Percentiles rank a stretch among this genome's conserved stretches.
Conservation (phyloP, 2,888 invertebrate species). For the Netelia inedita region DNA sequence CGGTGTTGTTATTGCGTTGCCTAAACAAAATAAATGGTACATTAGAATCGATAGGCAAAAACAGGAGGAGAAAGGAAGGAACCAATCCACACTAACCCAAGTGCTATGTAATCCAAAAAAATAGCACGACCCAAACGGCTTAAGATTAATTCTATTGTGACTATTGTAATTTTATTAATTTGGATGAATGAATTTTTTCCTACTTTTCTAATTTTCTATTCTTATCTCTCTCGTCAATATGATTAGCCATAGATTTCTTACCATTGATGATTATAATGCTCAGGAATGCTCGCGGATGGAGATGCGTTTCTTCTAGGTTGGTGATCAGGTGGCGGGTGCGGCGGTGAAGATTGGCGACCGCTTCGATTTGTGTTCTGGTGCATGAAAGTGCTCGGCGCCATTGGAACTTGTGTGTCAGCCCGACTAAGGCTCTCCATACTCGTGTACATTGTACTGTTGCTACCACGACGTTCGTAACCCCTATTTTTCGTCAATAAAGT, state of each 20-base stretch:
- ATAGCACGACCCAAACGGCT: background rate
- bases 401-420: constrained; percentile 78
- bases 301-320: constrained; percentile 71
- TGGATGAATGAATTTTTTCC: too few species aligned
- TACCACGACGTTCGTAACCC: constrained; percentile 82
- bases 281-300: constrained; percentile 69
- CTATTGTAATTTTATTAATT: too few species aligned
- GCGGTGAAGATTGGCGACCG: constrained; percentile 41
- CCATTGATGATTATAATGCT: constrained; percentile 77
- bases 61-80: too few species aligned
- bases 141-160: too few species aligned
- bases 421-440: constrained; percentile 83
- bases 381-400: constrained; percentile 75
- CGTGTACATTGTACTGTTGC: constrained; percentile 84
- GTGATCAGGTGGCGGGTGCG: constrained; percentile 50
- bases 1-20: constrained; percentile 75
- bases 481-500: constrained; percentile 64
- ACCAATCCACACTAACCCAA: too few species aligned
- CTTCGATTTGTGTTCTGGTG: constrained; percentile 75
- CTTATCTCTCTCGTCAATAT: background rate
- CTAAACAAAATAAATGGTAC: constrained; percentile 67
- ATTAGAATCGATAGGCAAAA: too few species aligned
- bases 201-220: too few species aligned
- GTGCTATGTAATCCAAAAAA: background rate
- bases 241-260: constrained; percentile 65